Evolutionary conservation across 2,113 vertebrate species (phyloP).

Genomic region (Coreoperca whiteheadi): DNA sequence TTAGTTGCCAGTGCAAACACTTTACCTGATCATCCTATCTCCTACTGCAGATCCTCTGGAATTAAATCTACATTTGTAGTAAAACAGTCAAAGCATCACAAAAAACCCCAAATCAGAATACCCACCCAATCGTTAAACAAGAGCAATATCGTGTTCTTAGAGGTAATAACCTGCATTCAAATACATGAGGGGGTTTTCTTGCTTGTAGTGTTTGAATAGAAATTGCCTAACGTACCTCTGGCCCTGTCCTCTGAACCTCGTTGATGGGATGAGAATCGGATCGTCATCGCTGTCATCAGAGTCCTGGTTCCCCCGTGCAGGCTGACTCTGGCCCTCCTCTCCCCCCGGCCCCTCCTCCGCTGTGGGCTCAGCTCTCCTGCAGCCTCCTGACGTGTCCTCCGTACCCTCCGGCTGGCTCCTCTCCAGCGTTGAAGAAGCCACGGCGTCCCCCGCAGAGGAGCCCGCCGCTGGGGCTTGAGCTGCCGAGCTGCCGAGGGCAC

Average conservation of each 20-base stretch:
- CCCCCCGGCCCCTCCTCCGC: constrained; percentile 26
- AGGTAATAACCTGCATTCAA: background rate
- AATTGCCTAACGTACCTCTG: constrained; percentile 87
- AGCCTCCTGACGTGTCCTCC: constrained; percentile 70
- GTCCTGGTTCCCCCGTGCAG: constrained; percentile 87
- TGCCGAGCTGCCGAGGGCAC: constrained; percentile 10
- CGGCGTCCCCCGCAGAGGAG: constrained; percentile 24
- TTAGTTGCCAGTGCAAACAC: constrained; percentile 72
- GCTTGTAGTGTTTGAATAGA: background rate
- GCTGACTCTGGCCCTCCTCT: constrained; percentile 79
- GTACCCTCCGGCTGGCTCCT: constrained; percentile 56
- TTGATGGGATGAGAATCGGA: constrained; percentile 92
- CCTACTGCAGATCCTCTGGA: constrained; percentile 98
- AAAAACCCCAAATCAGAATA: constrained; percentile 20
- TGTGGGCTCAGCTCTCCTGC: constrained; percentile 74
- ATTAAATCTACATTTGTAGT: constrained; percentile 92
- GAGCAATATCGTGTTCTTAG: background rate
- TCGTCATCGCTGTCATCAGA: constrained; percentile 97
- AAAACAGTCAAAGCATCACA: constrained; percentile 83
- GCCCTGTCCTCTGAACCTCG: constrained; percentile 91
- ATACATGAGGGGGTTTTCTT: background rate
- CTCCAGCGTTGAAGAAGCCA: constrained; percentile 14
- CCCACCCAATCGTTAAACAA: constrained; percentile 3
- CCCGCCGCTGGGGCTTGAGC: constrained; percentile 17
- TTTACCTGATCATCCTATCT: constrained; percentile 99